phyloP scores from a whole-genome alignment of 64 coral and sea anemone genomes.

The Astreopora myriophthalma region DNA sequence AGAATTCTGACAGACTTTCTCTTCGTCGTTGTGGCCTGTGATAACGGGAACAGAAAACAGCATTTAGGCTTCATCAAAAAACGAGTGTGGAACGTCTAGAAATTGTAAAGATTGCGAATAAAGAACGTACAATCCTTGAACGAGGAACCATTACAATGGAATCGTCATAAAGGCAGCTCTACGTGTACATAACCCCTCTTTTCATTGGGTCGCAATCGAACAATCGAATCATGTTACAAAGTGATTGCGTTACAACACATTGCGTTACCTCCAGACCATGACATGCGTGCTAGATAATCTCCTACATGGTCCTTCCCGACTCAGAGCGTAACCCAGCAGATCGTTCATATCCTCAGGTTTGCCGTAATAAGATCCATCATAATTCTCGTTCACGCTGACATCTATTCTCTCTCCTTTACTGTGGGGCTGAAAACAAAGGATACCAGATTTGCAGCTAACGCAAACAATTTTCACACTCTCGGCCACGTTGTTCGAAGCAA shows the following conservation, averaged over 20 bases:
- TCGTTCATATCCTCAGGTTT: slow-evolving; percentile 88
- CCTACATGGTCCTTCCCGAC: slow-evolving; percentile 81
- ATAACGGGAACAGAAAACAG: background rate
- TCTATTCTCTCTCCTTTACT: slow-evolving; percentile 98
- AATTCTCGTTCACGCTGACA: slow-evolving; percentile 97
- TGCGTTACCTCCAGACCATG: slow-evolving; percentile 22
- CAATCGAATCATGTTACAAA: background rate
- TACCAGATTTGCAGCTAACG: background rate
- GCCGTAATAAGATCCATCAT: slow-evolving; percentile 84
- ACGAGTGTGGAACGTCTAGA: too few relatives aligned
- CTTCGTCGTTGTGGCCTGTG: slow-evolving; percentile 73
- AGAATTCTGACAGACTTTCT: slow-evolving; percentile 93
- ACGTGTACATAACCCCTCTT: too few relatives aligned
- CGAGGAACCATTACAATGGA: too few relatives aligned
- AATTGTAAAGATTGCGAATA: too few relatives aligned
- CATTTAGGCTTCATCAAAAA: too few relatives aligned
- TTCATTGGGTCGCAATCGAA: background rate
- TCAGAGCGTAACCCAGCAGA: slow-evolving; percentile 86
- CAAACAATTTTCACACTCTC: too few relatives aligned
- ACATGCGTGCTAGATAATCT: slow-evolving; percentile 82
- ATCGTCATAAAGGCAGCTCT: too few relatives aligned
- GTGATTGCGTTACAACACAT: slow-evolving; percentile 15
- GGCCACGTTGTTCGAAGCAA: too few relatives aligned
- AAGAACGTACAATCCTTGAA: too few relatives aligned
- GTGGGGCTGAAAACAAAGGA: slow-evolving; percentile 81